Evolutionary conservation across 2,113 vertebrate species (phyloP).

Genomic region (Phoenicopterus ruber): DNA sequence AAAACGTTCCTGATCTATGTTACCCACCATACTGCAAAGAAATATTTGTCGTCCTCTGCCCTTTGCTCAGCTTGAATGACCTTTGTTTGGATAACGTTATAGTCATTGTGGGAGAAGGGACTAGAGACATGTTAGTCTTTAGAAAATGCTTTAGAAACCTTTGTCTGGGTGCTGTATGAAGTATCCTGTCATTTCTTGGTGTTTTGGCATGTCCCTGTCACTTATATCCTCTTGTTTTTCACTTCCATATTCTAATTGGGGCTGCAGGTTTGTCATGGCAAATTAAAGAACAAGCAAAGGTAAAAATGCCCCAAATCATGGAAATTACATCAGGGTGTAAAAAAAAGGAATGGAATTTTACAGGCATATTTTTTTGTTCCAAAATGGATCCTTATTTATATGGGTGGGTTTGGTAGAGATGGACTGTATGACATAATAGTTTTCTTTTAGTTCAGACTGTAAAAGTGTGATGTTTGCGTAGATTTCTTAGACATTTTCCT

Average conservation of each 20-base stretch:
- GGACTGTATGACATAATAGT: background rate
- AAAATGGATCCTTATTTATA: background rate
- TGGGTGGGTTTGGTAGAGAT: background rate
- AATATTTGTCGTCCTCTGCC: background rate
- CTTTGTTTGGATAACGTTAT: background rate
- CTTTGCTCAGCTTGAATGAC: background rate
- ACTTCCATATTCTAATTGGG: background rate
- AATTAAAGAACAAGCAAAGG: background rate
- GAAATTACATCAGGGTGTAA: background rate
- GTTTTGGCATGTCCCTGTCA: background rate
- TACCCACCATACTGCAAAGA: background rate
- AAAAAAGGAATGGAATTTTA: background rate
- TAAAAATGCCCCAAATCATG: background rate
- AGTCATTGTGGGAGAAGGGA: background rate
- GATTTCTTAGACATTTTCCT: background rate
- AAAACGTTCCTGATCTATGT: background rate
- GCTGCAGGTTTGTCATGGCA: background rate
- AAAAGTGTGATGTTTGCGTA: background rate
- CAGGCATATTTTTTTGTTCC: background rate
- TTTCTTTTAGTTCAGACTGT: background rate
- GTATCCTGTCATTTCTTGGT: background rate
- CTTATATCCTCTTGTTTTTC: background rate
- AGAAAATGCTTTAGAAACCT: background rate
- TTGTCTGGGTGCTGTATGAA: background rate
- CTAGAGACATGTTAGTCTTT: conserved; percentile 6